These are phyloP conservation scores for Pocillopora damicornis DNA, from an alignment of 64 coral and sea anemone genomes.

Conservation along the genomic window DNA sequence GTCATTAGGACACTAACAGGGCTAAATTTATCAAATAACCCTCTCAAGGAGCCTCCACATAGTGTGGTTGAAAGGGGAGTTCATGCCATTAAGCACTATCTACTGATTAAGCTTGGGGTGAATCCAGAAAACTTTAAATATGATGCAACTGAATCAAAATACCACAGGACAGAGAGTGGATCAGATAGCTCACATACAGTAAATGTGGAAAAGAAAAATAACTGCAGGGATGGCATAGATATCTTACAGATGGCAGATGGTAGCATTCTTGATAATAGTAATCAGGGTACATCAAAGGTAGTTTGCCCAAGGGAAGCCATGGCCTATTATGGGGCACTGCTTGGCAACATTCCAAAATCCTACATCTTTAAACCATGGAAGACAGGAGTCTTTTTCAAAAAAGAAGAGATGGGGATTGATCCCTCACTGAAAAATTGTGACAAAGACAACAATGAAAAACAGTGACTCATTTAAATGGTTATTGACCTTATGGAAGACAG, in stretches of 20 bases:
- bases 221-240: background rate
- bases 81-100: constrained; percentile 45
- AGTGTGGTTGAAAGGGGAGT: constrained; percentile 54
- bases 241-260: background rate
- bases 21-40: constrained; percentile 61
- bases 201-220: background rate
- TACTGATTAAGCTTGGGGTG: constrained; percentile 52
- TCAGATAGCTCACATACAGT: background rate
- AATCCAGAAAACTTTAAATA: background rate
- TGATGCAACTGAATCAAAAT: background rate
- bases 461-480: background rate
- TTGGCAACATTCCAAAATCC: constrained; percentile 38
- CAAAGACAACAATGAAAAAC: background rate
- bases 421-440: background rate
- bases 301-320: background rate
- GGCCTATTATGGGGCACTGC: constrained; percentile 36
- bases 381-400: constrained; percentile 57
- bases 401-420: background rate
- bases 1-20: constrained; percentile 53
- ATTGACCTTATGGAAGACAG: too few relatives aligned
- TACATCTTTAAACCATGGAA: constrained; percentile 79
- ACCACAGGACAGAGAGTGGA: background rate
- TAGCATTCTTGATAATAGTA: background rate
- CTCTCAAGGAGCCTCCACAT: constrained; percentile 50
- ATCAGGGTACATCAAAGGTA: background rate